These are phyloP conservation scores for Mirza zaza DNA, from an alignment of 2,113 vertebrate genomes.

Conservation along the genomic window DNA sequence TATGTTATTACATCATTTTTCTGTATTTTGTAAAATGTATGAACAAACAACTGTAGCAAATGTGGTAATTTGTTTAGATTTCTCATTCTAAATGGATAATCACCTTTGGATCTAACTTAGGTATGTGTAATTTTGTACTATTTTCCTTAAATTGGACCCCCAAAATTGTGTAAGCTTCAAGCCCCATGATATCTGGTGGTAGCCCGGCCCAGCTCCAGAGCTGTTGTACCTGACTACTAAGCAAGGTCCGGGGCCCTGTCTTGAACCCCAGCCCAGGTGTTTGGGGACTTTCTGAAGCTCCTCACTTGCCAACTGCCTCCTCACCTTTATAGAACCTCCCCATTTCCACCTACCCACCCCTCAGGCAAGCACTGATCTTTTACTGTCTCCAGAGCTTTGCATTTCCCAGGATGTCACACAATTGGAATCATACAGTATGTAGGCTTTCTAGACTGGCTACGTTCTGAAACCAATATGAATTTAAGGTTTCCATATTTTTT, in stretches of 20 bases:
- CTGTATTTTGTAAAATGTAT: background rate
- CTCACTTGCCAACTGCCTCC: background rate
- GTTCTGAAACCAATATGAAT: background rate
- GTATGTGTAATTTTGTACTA: background rate
- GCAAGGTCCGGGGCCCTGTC: background rate
- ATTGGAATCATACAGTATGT: background rate
- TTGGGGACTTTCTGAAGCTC: background rate
- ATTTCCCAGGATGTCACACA: background rate
- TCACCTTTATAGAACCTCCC: background rate
- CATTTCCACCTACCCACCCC: background rate
- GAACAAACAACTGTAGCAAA: background rate
- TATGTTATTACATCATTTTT: background rate
- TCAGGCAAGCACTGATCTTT: background rate
- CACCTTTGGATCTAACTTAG: background rate
- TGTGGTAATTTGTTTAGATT: background rate
- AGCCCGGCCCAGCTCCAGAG: background rate
- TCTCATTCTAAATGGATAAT: constrained; percentile 3
- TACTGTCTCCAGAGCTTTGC: background rate
- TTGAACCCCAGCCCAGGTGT: background rate
- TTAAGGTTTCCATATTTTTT: background rate
- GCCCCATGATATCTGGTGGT: background rate
- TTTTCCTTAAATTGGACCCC: background rate
- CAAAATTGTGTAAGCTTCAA: background rate
- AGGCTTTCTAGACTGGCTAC: background rate
- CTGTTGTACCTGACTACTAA: background rate